Conservation (phyloP, 2,797 vertebrate genomes). For the Buceros bicornis region DNA sequence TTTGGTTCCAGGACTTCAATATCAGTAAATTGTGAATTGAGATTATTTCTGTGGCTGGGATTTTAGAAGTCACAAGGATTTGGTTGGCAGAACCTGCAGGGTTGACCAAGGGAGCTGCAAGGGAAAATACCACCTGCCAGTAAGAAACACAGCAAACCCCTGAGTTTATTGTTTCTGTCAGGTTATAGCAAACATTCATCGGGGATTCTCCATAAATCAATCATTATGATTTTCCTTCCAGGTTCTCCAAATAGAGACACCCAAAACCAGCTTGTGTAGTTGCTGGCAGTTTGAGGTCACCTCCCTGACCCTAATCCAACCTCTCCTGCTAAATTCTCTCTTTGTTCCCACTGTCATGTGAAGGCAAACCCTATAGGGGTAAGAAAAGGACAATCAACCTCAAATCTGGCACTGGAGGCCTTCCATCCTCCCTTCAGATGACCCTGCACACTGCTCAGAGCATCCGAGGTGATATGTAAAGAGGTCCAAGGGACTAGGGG, state of each 20-base stretch:
- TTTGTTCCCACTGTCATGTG: background rate
- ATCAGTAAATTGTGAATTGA: background rate
- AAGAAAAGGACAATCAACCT: background rate
- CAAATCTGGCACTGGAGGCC: background rate
- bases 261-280: background rate
- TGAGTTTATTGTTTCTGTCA: background rate
- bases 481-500: background rate
- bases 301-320: background rate
- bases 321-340: background rate
- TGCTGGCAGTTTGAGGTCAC: background rate
- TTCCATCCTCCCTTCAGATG: background rate
- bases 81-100: background rate
- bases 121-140: background rate
- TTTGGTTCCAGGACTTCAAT: background rate
- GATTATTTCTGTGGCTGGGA: background rate
- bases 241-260: background rate
- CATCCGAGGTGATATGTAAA: background rate
- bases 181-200: background rate
- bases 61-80: conserved; percentile 9
- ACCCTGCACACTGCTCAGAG: background rate
- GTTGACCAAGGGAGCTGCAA: background rate
- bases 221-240: background rate
- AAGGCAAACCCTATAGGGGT: background rate
- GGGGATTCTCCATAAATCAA: background rate
- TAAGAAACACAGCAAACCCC: background rate